Evolutionary conservation across 2,888 invertebrate species (phyloP).

Genomic region (Spodoptera picta): DNA sequence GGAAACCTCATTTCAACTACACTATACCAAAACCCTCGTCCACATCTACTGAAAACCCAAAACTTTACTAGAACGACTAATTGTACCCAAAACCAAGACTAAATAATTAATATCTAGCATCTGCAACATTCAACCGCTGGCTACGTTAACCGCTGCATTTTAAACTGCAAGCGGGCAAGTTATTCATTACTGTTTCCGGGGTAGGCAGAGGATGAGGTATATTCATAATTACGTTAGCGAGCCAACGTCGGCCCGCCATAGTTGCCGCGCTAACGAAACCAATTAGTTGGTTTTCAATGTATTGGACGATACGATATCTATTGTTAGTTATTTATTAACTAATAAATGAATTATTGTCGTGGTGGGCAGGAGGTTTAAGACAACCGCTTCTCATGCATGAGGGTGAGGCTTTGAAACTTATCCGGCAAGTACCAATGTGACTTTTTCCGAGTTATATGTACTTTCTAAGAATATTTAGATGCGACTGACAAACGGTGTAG

Average conservation of each 20-base stretch:
- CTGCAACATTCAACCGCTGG: constrained; percentile 11
- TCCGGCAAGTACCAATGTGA: too few species aligned
- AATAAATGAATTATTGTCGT: too few species aligned
- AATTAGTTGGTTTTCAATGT: constrained; percentile 71
- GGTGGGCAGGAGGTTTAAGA: too few species aligned
- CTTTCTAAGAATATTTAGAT: too few species aligned
- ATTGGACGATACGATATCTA: constrained; percentile 57
- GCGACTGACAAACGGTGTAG: too few species aligned
- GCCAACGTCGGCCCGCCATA: constrained; percentile 56
- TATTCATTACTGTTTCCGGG: constrained; percentile 61
- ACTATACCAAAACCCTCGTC: too few species aligned
- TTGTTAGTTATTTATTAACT: neutral
- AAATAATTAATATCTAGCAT: constrained; percentile 43
- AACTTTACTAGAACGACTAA: constrained; percentile 10
- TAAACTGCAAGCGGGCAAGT: constrained; percentile 63
- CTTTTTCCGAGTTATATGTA: too few species aligned
- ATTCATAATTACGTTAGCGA: constrained; percentile 75
- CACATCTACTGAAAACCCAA: too few species aligned
- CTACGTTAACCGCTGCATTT: constrained; percentile 57
- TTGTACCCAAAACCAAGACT: constrained; percentile 20
- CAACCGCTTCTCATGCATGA: too few species aligned
- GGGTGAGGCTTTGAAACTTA: too few species aligned
- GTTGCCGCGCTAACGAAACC: constrained; percentile 79
- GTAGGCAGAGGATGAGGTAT: constrained; percentile 54
- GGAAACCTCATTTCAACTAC: too few species aligned